These are phyloP conservation scores for Drosophila leontia DNA, from an alignment of 1,140 invertebrate species.

Conservation along the genomic window DNA sequence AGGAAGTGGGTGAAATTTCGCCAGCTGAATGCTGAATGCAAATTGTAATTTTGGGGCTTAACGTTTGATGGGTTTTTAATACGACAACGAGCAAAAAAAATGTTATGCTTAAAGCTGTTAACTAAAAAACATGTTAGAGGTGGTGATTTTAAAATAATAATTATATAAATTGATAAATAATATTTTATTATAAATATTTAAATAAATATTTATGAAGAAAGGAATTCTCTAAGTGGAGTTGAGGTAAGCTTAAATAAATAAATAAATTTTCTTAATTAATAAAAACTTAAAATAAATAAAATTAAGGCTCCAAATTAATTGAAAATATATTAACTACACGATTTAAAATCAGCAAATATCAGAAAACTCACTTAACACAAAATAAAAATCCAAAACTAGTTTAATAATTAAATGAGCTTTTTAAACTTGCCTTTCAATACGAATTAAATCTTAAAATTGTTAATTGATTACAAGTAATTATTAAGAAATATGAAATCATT, in stretches of 20 bases:
- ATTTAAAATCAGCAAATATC: too few species aligned
- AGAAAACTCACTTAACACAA: accelerated
- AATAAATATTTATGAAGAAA: too few species aligned
- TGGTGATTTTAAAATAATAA: background rate
- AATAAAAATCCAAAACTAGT: background rate
- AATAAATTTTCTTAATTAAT: too few species aligned
- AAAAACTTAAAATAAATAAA: too few species aligned
- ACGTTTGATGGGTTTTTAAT: slow-evolving; percentile 44
- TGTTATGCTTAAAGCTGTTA: slow-evolving; percentile 1
- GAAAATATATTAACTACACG: too few species aligned
- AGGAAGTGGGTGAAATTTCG: slow-evolving; percentile 49
- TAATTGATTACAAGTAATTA: background rate
- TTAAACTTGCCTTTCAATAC: background rate
- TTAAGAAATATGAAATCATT: background rate
- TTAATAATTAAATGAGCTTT: too few species aligned
- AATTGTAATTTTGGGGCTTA: slow-evolving; percentile 38
- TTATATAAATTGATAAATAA: background rate
- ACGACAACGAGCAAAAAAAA: slow-evolving; percentile 1
- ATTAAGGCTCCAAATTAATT: too few species aligned
- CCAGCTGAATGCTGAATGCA: slow-evolving; percentile 45
- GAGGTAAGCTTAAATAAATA: background rate
- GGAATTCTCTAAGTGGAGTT: background rate
- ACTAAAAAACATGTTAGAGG: too few species aligned
- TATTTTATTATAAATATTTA: too few species aligned
- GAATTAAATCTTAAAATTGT: background rate